Percentiles rank a stretch among this genome's conserved stretches.
Conservation (phyloP, 2,797 vertebrate genomes). For the Lophotriccus pileatus region DNA sequence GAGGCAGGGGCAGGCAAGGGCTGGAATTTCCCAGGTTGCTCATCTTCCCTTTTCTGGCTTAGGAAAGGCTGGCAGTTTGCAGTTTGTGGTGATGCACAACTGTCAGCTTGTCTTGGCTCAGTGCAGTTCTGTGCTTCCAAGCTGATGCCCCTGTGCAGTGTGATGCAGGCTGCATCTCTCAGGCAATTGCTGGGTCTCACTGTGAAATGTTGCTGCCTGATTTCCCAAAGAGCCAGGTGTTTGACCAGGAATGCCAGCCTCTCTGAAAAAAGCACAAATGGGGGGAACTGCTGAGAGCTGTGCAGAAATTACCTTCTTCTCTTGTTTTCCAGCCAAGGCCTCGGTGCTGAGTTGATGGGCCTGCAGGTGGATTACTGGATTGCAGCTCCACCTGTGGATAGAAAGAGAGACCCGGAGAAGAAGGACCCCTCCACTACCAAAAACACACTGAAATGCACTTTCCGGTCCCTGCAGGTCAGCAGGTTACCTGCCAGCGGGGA, state of each 20-base stretch:
- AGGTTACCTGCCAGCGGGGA: constrained; percentile 88
- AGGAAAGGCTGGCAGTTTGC: neutral
- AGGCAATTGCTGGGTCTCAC: neutral
- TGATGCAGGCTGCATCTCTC: neutral
- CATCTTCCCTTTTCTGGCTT: neutral
- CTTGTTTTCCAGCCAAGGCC: constrained; percentile 71
- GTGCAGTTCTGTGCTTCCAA: neutral
- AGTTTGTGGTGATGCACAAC: neutral
- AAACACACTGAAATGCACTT: constrained; percentile 98
- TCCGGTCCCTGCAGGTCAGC: constrained; percentile 99
- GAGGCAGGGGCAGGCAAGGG: neutral
- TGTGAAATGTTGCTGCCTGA: neutral
- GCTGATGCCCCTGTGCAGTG: neutral
- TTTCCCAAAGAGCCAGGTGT: neutral
- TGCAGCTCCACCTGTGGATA: constrained; percentile 79
- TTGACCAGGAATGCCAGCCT: neutral
- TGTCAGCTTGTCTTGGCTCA: neutral
- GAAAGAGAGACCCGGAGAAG: constrained; percentile 92
- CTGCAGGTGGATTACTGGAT: constrained; percentile 98
- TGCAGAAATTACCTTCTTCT: neutral
- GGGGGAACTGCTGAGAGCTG: neutral
- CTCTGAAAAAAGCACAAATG: neutral
- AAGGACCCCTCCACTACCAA: constrained; percentile 89
- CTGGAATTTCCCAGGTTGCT: neutral
- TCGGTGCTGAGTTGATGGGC: constrained; percentile 89